phyloP scores from a whole-genome alignment of 92 coral and sea anemone species.

The Porites evermanni region DNA sequence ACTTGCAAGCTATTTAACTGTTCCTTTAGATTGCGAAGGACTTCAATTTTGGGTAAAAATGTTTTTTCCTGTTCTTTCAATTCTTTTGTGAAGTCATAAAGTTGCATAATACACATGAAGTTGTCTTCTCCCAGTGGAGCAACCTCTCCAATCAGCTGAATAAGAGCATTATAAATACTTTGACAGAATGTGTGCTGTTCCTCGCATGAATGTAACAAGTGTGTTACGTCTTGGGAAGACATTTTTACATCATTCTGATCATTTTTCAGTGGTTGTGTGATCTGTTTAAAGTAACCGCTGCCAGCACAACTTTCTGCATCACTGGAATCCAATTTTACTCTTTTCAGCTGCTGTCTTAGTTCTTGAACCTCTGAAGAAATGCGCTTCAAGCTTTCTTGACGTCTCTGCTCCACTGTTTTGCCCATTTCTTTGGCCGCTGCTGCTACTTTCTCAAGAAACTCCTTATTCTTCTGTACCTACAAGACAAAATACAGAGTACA shows the following conservation, averaged over 20 bases:
- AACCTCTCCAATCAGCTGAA: slow-evolving; percentile 84
- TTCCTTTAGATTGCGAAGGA: slow-evolving; percentile 23
- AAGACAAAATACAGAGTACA: not conserved
- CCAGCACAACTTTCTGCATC: slow-evolving; percentile 28
- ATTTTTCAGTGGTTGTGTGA: not conserved
- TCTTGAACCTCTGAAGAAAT: slow-evolving; percentile 77
- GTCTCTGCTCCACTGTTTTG: slow-evolving; percentile 70
- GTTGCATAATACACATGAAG: slow-evolving; percentile 65
- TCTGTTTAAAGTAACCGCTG: not conserved
- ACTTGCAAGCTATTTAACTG: slow-evolving; percentile 52
- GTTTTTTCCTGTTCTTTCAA: slow-evolving; percentile 69
- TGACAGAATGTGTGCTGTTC: slow-evolving; percentile 63
- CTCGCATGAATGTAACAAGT: slow-evolving; percentile 61
- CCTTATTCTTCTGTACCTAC: slow-evolving; percentile 75
- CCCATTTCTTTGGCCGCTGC: slow-evolving; percentile 63
- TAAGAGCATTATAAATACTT: slow-evolving; percentile 61
- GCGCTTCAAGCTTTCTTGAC: slow-evolving; percentile 84
- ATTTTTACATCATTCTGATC: not conserved
- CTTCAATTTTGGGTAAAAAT: slow-evolving; percentile 67
- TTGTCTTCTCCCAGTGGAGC: slow-evolving; percentile 80
- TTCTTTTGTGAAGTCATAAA: slow-evolving; percentile 75
- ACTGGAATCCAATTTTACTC: slow-evolving; percentile 47
- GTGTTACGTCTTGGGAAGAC: slow-evolving; percentile 41
- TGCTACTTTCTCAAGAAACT: slow-evolving; percentile 69
- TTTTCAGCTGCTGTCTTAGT: slow-evolving; percentile 64